phyloP scores from a whole-genome alignment of 2,797 vertebrate genomes.

The Galagoides demidoff region DNA sequence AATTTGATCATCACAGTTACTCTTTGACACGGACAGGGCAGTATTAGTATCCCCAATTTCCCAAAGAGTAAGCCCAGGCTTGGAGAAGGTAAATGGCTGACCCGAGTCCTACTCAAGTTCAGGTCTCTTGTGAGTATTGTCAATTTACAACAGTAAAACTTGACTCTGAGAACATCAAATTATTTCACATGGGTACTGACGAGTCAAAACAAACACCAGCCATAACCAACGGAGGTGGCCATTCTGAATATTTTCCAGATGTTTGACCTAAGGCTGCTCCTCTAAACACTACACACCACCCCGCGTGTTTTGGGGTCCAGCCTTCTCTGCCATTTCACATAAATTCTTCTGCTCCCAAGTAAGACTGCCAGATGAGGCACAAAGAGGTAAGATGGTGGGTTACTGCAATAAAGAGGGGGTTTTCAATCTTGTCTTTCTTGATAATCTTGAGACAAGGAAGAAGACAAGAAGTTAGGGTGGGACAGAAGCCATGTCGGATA shows the following conservation, averaged over 20 bases:
- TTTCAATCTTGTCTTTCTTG: neutral
- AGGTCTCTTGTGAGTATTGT: neutral
- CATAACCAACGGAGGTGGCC: neutral
- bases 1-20: neutral
- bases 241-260: neutral
- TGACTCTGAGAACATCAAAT: neutral
- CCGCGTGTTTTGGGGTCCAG: neutral
- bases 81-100: neutral
- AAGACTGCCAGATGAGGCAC: neutral
- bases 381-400: neutral
- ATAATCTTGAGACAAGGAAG: neutral
- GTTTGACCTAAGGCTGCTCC: neutral
- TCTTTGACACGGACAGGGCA: neutral
- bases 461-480: neutral
- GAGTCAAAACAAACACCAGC: neutral
- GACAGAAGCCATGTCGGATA: constrained; percentile 32
- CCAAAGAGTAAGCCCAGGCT: neutral
- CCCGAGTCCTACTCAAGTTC: neutral
- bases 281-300: neutral
- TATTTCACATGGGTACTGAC: neutral
- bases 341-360: neutral
- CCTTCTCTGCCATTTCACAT: neutral
- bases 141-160: neutral
- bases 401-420: neutral
- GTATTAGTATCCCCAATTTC: neutral